Percentiles rank a stretch among this genome's conserved stretches.
phyloP scores from a whole-genome alignment of 2,888 invertebrate species.

The Rhimphoctona megacephalus region DNA sequence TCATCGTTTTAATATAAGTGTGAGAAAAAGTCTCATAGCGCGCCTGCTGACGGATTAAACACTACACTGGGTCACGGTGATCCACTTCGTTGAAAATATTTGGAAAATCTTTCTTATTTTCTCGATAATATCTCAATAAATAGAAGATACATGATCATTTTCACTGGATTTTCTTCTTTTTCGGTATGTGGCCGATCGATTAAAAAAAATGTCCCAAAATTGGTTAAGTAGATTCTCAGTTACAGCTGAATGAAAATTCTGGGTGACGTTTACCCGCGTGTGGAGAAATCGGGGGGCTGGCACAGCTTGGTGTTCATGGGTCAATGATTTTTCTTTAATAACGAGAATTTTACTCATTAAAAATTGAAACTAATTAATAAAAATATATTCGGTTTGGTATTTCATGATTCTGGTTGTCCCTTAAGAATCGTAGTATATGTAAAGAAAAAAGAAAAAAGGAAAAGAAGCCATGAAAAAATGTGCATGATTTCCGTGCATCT shows the following conservation, averaged over 20 bases:
- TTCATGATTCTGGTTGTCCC: background rate
- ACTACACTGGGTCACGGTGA: background rate
- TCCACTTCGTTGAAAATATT: background rate
- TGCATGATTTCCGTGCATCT: constrained; percentile 17
- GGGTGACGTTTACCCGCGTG: background rate
- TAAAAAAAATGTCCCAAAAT: no score
- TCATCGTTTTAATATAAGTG: no score
- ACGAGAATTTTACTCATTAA: background rate
- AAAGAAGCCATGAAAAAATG: background rate
- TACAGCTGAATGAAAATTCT: background rate
- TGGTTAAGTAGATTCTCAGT: no score
- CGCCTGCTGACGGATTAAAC: no score
- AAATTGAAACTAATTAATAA: background rate
- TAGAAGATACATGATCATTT: background rate
- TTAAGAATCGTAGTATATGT: background rate
- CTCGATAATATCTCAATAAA: background rate
- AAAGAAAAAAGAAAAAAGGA: background rate
- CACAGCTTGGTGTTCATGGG: no score
- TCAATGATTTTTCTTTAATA: background rate
- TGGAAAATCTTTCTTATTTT: background rate
- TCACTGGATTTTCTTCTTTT: background rate
- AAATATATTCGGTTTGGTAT: background rate
- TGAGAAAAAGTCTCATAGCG: no score
- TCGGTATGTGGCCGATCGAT: no score
- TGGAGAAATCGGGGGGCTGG: background rate